Base-by-base conservation (phyloP, 92 coral and sea anemone species). In the Epizoanthus stellaris region DNA sequence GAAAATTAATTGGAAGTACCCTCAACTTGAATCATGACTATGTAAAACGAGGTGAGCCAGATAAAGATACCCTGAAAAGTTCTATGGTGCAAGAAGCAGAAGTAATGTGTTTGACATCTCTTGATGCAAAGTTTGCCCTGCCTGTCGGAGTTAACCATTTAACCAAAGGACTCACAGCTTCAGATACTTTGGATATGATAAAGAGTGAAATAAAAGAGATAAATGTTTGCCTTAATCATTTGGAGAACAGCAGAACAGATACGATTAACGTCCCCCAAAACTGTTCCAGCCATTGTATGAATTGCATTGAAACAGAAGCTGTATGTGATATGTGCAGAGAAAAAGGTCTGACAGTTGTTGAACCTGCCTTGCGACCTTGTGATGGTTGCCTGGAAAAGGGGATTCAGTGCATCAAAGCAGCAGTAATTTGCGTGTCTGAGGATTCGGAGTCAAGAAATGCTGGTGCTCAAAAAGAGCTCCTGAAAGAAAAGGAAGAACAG, bases 281-380 rank as follows among this genome's bases (percentile, higher is more conserved):
- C 71, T 89, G 89, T 80, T 86, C 4, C 90, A 86, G 85, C 34
- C 49, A 90, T 67, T 86, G 88, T 30, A 86, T 39, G 16, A 40
- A 71, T 80, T 81, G 85, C 60, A 89, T 39, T 53, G 87, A 85
- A 80, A 61, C 64, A 86, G 87, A 71, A 86, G 63, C 88, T 80
- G 93, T 87, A 25, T 90, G 93, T 73, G 83, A 90, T 70, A 54
- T 39, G 6, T 90, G 91, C 80, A 90, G 58, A 14, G 79, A 17
- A 85, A 89, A 85, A 85, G 93, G 93, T 65, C 91, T 69, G 64
- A 87, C 73, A 52, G 89, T 80, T 83, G 70, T 87, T 8, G 85
- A 88, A 69, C 87, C 91, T 71, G 91, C 91, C 83, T 88, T 91
- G 94, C 87, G 89, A 80, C 94, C 89, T 15, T 91, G 94, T 87